Evolutionary conservation across 2,888 invertebrate genomes (phyloP).

Genomic region (Galerucella pusilla): DNA sequence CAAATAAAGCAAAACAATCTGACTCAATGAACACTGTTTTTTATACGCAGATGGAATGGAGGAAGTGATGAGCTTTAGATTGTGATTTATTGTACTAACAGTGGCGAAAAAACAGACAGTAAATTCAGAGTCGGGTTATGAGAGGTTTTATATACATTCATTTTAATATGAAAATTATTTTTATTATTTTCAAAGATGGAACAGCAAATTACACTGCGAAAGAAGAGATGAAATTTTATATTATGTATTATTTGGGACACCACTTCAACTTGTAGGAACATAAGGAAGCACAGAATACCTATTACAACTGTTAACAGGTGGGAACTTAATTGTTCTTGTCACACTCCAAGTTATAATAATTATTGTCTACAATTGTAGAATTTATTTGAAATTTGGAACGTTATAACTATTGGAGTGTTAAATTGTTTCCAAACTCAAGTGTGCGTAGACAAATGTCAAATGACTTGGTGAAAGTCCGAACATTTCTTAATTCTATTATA

Average conservation of each 20-base stretch:
- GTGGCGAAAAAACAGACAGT: not conserved
- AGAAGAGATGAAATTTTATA: no score
- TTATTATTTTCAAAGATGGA: no score
- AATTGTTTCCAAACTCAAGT: not conserved
- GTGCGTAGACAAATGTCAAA: no score
- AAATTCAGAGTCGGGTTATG: not conserved
- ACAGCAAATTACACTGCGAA: no score
- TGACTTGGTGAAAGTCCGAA: no score
- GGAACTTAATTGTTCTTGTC: slow-evolving; percentile 28
- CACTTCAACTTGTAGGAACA: not conserved
- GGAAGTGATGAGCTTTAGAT: slow-evolving; percentile 8
- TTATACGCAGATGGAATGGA: not conserved
- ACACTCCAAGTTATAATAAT: slow-evolving; percentile 25
- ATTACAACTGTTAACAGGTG: slow-evolving; percentile 33
- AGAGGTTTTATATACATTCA: no score
- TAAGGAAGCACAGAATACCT: slow-evolving; percentile 11
- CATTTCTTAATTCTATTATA: no score
- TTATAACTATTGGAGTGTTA: not conserved
- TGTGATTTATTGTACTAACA: slow-evolving; percentile 2
- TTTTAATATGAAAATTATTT: no score
- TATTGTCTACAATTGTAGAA: slow-evolving; percentile 9
- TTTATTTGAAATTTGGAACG: not conserved
- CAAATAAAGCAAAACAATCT: slow-evolving; percentile 14
- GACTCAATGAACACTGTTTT: slow-evolving; percentile 14
- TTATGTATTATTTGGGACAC: not conserved